Evolutionary conservation across 2,888 invertebrate species (phyloP), one percentile per base, ranked within the genome.

Genomic region (Leucania comma): DNA sequence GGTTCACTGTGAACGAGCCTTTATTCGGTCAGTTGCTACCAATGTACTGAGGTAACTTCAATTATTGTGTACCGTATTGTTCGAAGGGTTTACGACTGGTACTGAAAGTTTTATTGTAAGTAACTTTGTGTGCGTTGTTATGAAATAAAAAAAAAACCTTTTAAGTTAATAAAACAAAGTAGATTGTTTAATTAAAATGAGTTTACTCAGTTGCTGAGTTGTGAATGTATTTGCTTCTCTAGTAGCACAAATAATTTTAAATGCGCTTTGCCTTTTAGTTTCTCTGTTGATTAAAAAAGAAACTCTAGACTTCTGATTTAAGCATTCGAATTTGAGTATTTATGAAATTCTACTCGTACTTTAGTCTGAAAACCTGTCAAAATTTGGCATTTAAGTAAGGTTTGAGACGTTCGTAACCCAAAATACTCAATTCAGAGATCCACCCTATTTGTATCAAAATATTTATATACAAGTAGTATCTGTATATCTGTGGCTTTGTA

Each of bases 1-100:
- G 3, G 24, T 32, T 1, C 26, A 74, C 24, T 51, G 1, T 63
- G 20, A 53, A 12, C 38, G 5, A 20, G 3, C 17, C n/a, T 54
- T 46, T 29, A 65, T 17, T 56, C 46, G 46, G 54, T 66, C 54
- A 73, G 65, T 62, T 80, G 53, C 57, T 62, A 53, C 46, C 57
- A 65, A 77, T 71, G 67, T 61, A 32, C 63, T 64, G 29, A 51
- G 22, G 61, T 74, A 65, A 59, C 20, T 79, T 69, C 61, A 62
- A 77, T 78, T 70, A 73, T 67, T 78, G 46, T 66, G 38, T 73
- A 38, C 46, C 63, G 60, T 67, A 78, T 58, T 78, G 56, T 57
- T 77, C 14, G 32, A 70, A 70, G 70, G 56, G 38, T 69, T 72
- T 70, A 72, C 48, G 71, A 56, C 50, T 12, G n/a, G 38, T 42